phyloP scores from a whole-genome alignment of 2,888 invertebrate species.

The Carpatolechia fugitivella region DNA sequence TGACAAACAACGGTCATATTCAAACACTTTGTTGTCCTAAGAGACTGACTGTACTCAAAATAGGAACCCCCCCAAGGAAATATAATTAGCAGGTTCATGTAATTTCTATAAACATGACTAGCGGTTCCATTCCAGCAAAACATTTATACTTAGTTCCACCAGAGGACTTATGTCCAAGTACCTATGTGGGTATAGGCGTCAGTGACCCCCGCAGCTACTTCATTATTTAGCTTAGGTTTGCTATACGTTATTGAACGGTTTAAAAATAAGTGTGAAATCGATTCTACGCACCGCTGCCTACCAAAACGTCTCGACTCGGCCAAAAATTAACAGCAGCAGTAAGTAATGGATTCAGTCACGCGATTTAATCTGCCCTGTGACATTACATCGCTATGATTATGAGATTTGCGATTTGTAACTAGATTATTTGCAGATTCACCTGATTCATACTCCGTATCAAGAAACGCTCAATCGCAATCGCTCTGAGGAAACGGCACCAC shows the following conservation, averaged over 20 bases:
- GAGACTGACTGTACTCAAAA: no score
- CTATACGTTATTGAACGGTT: background rate
- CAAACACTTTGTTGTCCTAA: no score
- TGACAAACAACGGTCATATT: no score
- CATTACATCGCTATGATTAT: constrained; percentile 1
- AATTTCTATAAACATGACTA: no score
- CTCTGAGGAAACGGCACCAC: no score
- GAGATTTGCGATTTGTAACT: no score
- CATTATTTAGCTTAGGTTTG: background rate
- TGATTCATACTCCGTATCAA: no score
- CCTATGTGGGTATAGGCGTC: constrained; percentile 1
- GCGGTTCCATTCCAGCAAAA: background rate
- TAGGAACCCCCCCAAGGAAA: no score
- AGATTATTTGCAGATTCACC: no score
- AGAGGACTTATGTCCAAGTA: background rate
- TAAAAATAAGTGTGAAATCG: constrained; percentile 42
- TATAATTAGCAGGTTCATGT: no score
- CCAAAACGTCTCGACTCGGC: background rate
- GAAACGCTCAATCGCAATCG: no score
- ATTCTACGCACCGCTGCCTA: constrained; percentile 37
- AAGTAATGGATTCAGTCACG: constrained; percentile 11
- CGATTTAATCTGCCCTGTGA: constrained; percentile 14
- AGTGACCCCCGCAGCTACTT: background rate
- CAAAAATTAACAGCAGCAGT: background rate
- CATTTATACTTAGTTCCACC: background rate